These are phyloP conservation scores for Zeus faber DNA, from an alignment of 2,113 vertebrate genomes.

Conservation along the genomic window DNA sequence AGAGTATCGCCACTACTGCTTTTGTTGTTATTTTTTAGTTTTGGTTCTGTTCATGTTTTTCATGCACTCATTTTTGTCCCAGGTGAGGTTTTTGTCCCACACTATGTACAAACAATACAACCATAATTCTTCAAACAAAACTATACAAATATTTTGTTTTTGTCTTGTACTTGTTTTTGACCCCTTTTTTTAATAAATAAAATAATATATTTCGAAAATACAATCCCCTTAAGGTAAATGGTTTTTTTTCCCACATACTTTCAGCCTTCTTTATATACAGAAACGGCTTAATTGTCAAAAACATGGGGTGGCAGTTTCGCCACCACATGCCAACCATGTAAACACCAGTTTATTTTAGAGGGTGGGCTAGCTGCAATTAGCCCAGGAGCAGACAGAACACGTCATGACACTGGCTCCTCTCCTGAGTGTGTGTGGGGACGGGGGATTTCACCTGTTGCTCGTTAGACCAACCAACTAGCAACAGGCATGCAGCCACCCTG, in stretches of 20 bases:
- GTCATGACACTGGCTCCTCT: too few species aligned
- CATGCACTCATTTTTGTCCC: slow-evolving; percentile 97
- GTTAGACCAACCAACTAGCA: too few species aligned
- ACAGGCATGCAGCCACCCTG: too few species aligned
- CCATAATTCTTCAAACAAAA: slow-evolving; percentile 99
- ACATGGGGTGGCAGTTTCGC: too few species aligned
- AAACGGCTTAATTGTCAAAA: slow-evolving; percentile 96
- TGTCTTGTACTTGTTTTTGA: slow-evolving; percentile 95
- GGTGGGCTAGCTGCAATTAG: too few species aligned
- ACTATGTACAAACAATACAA: slow-evolving; percentile 99
- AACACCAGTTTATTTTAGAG: too few species aligned
- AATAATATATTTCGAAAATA: slow-evolving; percentile 96
- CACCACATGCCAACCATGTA: too few species aligned
- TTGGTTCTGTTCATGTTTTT: slow-evolving; percentile 85
- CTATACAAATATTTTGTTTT: slow-evolving; percentile 99
- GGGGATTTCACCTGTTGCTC: too few species aligned
- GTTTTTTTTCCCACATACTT: slow-evolving; percentile 81
- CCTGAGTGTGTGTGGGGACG: too few species aligned
- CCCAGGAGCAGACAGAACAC: too few species aligned
- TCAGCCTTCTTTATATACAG: slow-evolving; percentile 95
- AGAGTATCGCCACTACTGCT: slow-evolving; percentile 99
- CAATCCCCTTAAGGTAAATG: slow-evolving; percentile 96
- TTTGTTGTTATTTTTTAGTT: slow-evolving; percentile 83
- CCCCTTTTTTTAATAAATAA: slow-evolving; percentile 96
- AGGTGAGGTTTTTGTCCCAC: slow-evolving; percentile 99